Percentiles rank a stretch among this genome's conserved stretches.
Conservation (phyloP, 2,113 vertebrate species). For the Columba janthina region DNA sequence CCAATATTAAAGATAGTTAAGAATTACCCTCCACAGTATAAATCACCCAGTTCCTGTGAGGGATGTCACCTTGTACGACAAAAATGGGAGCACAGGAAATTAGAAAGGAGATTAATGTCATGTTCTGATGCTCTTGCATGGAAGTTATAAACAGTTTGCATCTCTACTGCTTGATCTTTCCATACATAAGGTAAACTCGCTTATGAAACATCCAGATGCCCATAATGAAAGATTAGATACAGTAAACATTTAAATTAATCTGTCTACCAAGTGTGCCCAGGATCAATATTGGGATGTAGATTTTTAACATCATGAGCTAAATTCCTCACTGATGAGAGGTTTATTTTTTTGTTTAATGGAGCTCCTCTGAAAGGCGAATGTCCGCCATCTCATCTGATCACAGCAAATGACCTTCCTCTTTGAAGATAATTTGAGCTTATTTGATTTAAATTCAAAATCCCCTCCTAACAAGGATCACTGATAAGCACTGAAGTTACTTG, state of each 20-base stretch:
- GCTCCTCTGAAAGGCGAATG: neutral
- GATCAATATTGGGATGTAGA: slow-evolving; percentile 1
- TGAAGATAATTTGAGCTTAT: neutral
- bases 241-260: slow-evolving; percentile 46
- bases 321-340: neutral
- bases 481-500: neutral
- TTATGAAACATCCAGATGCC: slow-evolving; percentile 14
- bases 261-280: neutral
- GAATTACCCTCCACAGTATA: slow-evolving; percentile 35
- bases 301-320: neutral
- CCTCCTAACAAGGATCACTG: neutral
- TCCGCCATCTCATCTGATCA: neutral
- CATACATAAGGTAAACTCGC: slow-evolving; percentile 12
- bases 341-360: neutral
- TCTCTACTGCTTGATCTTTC: slow-evolving; percentile 11
- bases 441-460: neutral
- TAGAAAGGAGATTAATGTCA: slow-evolving; percentile 59
- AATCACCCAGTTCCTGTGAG: slow-evolving; percentile 46
- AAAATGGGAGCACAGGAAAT: slow-evolving; percentile 46
- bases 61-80: slow-evolving; percentile 42
- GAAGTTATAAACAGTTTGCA: slow-evolving; percentile 12
- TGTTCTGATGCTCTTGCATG: slow-evolving; percentile 34
- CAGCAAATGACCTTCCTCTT: neutral
- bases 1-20: slow-evolving; percentile 57
- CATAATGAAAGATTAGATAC: slow-evolving; percentile 25